A percentile compares a stretch with the other conserved stretches of the same genome.
Conservation (phyloP, 2,888 invertebrate genomes). For the Megalurothrips usitatus region DNA sequence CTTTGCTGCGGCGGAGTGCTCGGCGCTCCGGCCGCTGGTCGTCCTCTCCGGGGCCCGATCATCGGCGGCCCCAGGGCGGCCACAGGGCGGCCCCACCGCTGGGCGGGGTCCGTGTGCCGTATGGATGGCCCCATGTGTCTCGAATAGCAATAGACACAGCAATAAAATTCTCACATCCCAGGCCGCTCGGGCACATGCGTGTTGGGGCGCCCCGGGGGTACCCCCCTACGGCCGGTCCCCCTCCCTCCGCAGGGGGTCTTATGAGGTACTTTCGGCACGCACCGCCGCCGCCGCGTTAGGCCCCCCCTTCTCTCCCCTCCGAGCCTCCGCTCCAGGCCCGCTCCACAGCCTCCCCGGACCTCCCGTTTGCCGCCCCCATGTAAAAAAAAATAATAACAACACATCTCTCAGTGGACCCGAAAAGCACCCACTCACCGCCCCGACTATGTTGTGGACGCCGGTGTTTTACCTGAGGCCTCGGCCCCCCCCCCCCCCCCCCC, state of each 20-base stretch:
- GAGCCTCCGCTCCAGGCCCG: neutral
- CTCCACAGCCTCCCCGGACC: neutral
- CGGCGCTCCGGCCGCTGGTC: no score
- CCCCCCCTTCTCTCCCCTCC: neutral
- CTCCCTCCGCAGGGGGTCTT: neutral
- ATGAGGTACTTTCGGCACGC: conserved; percentile 17
- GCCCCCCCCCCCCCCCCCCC: no score
- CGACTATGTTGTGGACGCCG: no score
- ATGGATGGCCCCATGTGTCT: conserved; percentile 15
- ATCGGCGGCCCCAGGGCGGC: no score
- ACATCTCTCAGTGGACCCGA: neutral
- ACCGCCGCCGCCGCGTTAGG: neutral
- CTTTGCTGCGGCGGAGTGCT: no score
- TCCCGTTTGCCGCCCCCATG: neutral
- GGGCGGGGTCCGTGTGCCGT: neutral
- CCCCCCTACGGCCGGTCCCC: neutral
- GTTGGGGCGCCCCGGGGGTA: neutral
- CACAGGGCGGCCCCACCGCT: neutral
- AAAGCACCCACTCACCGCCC: no score
- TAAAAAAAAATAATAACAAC: conserved; percentile 10
- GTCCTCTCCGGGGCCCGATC: no score
- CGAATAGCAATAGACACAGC: conserved; percentile 26
- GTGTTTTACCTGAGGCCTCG: no score
- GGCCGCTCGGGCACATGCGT: neutral
- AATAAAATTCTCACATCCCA: conserved; percentile 16